phyloP scores from a whole-genome alignment of 2,888 invertebrate genomes.

The Conops quadrifasciatus region DNA sequence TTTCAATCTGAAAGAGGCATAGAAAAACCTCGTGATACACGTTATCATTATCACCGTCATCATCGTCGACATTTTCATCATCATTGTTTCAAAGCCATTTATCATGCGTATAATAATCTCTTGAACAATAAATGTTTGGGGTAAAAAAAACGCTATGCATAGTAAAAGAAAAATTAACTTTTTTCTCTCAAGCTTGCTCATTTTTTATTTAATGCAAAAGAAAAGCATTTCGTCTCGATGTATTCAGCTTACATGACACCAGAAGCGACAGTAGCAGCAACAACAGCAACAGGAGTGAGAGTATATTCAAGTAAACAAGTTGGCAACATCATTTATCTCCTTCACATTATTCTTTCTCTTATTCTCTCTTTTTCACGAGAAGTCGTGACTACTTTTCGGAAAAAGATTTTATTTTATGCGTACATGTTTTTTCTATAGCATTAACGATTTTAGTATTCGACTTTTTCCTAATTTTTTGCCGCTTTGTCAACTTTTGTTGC shows the following conservation, averaged over 20 bases:
- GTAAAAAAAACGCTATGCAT: neutral
- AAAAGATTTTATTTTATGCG: no score
- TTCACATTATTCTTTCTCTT: neutral
- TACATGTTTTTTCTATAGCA: no score
- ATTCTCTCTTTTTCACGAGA: neutral
- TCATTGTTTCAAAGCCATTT: neutral
- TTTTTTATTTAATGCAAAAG: neutral
- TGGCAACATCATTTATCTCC: slow-evolving; percentile 19
- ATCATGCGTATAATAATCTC: neutral
- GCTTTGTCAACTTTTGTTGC: neutral
- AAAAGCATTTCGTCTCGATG: slow-evolving; percentile 18
- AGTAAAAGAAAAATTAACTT: neutral
- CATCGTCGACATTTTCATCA: neutral
- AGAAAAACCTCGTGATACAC: neutral
- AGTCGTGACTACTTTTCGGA: neutral
- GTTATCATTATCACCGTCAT: neutral
- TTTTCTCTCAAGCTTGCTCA: neutral
- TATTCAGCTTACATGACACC: slow-evolving; percentile 15
- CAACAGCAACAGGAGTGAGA: neutral
- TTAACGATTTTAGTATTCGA: no score
- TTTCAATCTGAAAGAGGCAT: neutral
- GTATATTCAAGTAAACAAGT: no score
- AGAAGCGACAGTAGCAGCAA: slow-evolving; percentile 12
- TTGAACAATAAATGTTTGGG: slow-evolving; percentile 18
- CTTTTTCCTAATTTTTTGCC: no score